Conservation (phyloP, 92 coral and sea anemone species). For the Hydrozoanthus gracilis region DNA sequence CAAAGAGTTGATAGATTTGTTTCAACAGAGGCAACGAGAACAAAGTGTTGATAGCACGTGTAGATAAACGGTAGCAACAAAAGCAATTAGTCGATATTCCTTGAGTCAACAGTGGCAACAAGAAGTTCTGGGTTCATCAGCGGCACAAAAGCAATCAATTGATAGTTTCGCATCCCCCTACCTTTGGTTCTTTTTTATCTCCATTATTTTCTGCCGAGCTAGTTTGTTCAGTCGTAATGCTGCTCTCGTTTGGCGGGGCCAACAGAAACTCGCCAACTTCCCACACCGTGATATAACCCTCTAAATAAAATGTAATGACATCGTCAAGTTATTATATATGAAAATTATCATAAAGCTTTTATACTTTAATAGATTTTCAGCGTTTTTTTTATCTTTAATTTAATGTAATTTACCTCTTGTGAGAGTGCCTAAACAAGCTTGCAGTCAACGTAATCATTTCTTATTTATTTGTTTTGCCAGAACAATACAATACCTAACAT, state of each 20-base stretch:
- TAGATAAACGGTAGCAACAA: too few species aligned
- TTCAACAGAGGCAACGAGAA: too few species aligned
- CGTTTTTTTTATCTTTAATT: too few species aligned
- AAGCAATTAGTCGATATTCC: too few species aligned
- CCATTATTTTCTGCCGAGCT: conserved; percentile 51
- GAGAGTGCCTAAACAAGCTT: too few species aligned
- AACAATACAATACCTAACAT: too few species aligned
- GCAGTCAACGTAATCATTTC: too few species aligned
- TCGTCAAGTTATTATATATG: not conserved
- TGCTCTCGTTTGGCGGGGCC: conserved; percentile 66
- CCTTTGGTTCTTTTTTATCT: conserved; percentile 83
- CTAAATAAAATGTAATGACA: conserved; percentile 19
- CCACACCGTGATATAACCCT: conserved; percentile 97
- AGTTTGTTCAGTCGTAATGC: conserved; percentile 31
- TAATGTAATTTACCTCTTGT: too few species aligned
- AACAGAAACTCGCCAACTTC: conserved; percentile 93
- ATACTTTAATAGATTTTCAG: not conserved
- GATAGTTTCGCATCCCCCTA: not conserved
- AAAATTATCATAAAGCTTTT: not conserved
- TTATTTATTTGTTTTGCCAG: too few species aligned
- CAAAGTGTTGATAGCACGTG: too few species aligned
- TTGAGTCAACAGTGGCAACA: too few species aligned
- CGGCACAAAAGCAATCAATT: not conserved
- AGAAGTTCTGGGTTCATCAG: not conserved
- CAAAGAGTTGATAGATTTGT: too few species aligned